Conservation (phyloP, 92 coral and sea anemone species). For the Paramuricea clavata region DNA sequence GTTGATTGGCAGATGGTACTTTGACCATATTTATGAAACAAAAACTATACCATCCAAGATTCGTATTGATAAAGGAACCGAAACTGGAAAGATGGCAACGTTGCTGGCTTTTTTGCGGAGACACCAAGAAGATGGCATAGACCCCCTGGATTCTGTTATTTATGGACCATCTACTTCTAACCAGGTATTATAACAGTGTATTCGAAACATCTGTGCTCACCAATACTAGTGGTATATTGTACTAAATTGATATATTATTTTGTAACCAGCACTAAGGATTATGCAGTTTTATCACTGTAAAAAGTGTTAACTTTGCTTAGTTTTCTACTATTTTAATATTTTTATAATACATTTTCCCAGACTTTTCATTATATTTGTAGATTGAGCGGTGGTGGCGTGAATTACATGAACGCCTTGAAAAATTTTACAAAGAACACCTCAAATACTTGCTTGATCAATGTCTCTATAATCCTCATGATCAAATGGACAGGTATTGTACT, state of each 20-base stretch:
- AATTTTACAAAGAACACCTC: slow-evolving; percentile 62
- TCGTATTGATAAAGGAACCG: slow-evolving; percentile 3
- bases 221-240: background rate
- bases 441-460: slow-evolving; percentile 71
- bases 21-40: slow-evolving; percentile 28
- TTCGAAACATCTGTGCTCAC: background rate
- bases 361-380: background rate
- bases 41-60: slow-evolving; percentile 26
- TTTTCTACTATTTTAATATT: background rate
- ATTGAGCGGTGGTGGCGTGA: slow-evolving; percentile 69
- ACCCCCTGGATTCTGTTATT: slow-evolving; percentile 18
- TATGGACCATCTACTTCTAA: slow-evolving; percentile 20
- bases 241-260: background rate
- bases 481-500: slow-evolving; percentile 62
- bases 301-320: background rate
- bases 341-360: background rate
- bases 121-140: slow-evolving; percentile 1
- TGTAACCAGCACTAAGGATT: too few species aligned
- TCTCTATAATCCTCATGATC: slow-evolving; percentile 63
- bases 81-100: slow-evolving; percentile 3
- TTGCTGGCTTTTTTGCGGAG: background rate
- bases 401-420: slow-evolving; percentile 60
- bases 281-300: background rate
- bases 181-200: background rate
- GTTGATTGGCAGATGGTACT: slow-evolving; percentile 37